Evolutionary conservation across 2,113 vertebrate genomes (phyloP).

Genomic region (Lophura nycthemera): DNA sequence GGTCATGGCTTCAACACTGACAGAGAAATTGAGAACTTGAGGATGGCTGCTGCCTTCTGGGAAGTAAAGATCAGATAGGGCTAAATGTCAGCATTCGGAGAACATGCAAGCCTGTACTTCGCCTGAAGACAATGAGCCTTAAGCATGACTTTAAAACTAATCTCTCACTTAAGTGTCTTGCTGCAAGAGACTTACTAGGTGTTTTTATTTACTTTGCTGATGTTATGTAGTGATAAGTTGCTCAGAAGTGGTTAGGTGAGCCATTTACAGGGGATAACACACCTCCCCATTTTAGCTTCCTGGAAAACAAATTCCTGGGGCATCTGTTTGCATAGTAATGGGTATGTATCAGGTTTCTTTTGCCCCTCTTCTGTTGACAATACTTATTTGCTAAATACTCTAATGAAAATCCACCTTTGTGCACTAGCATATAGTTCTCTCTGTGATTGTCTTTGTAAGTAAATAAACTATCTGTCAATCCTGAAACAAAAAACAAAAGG

Average conservation of each 20-base stretch:
- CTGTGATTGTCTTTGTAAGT: neutral
- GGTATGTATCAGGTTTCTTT: neutral
- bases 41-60: neutral
- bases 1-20: neutral
- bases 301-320: neutral
- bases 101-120: neutral
- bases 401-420: neutral
- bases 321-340: neutral
- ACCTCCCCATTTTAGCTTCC: neutral
- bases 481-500: neutral
- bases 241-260: neutral
- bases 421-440: neutral
- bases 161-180: neutral
- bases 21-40: neutral
- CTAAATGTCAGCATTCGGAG: neutral
- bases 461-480: neutral
- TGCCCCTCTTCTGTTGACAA: neutral
- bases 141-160: neutral
- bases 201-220: neutral
- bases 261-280: neutral
- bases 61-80: neutral
- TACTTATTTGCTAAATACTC: neutral
- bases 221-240: neutral
- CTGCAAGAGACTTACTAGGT: neutral
- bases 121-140: neutral